Conservation (phyloP, 2,888 invertebrate genomes). For the Anaspis maculata region DNA sequence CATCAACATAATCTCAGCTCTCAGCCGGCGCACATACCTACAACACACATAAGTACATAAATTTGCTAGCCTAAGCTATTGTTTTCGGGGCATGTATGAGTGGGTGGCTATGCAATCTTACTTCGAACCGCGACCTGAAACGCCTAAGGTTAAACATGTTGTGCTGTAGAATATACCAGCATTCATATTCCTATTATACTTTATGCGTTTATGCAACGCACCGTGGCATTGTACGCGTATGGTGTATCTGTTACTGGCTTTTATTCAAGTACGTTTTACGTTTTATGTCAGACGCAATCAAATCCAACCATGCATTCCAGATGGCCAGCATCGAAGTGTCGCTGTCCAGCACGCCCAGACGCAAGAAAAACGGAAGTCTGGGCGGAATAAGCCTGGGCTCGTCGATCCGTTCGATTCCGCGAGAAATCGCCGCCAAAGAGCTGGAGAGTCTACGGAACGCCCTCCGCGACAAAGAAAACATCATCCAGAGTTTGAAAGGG, state of each 20-base stretch:
- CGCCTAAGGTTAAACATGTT: too few relatives aligned
- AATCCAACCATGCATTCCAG: too few relatives aligned
- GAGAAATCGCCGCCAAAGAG: conserved; percentile 49
- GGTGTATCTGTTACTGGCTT: too few relatives aligned
- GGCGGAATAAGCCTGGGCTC: conserved; percentile 31
- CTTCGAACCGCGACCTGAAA: conserved; percentile 6
- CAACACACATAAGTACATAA: too few relatives aligned
- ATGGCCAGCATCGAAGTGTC: conserved; percentile 83
- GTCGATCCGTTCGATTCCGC: conserved; percentile 33
- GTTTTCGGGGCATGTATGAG: conserved; percentile 14
- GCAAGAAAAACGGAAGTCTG: conserved; percentile 43
- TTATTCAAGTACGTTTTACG: too few relatives aligned
- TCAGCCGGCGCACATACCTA: too few relatives aligned
- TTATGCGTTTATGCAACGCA: too few relatives aligned
- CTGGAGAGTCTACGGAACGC: conserved; percentile 62
- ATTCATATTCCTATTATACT: too few relatives aligned
- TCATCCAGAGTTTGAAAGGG: conserved; percentile 69
- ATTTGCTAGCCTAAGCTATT: conserved; percentile 5
- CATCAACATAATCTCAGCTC: too few relatives aligned
- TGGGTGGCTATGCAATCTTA: conserved; percentile 11
- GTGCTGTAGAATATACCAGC: too few relatives aligned
- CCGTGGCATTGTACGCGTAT: too few relatives aligned
- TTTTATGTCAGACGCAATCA: too few relatives aligned
- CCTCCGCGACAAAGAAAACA: conserved; percentile 70
- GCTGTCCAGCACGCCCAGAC: conserved; percentile 54